A percentile compares a stretch with the other conserved stretches of the same genome.
phyloP scores from a whole-genome alignment of 2,888 invertebrate genomes.

The Pollenia labialis region DNA sequence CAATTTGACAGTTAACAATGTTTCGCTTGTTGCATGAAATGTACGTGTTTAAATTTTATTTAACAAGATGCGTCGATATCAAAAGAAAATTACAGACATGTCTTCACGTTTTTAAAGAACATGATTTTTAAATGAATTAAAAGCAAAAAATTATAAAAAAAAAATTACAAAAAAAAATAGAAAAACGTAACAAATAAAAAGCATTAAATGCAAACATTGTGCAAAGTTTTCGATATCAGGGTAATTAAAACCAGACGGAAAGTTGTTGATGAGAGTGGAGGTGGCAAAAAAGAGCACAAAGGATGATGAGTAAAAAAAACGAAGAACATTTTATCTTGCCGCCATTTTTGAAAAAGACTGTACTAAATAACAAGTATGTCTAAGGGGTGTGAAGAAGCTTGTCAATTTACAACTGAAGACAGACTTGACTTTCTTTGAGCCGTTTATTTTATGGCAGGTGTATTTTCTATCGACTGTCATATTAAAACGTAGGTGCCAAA shows the following conservation, averaged over 20 bases:
- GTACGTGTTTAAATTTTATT: conserved; percentile 69
- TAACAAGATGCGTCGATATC: conserved; percentile 67
- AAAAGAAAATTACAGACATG: conserved; percentile 58
- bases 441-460: no score
- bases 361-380: background rate
- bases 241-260: conserved; percentile 38
- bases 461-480: no score
- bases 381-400: no score
- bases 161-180: background rate
- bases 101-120: conserved; percentile 65
- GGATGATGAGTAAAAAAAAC: background rate
- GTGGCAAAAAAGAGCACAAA: background rate
- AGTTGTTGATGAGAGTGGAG: conserved; percentile 5
- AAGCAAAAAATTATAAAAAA: background rate
- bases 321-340: background rate
- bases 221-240: conserved; percentile 19
- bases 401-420: no score
- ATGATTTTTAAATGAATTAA: conserved; percentile 64
- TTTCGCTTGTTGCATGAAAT: conserved; percentile 59
- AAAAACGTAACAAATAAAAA: conserved; percentile 10
- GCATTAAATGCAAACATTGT: background rate
- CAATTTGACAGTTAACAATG: conserved; percentile 68
- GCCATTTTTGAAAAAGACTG: background rate
- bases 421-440: no score
- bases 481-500: no score